Percentiles rank a stretch among this genome's conserved stretches.
Conservation (phyloP, 92 coral and sea anemone species). For the Pocillopora meandrina region DNA sequence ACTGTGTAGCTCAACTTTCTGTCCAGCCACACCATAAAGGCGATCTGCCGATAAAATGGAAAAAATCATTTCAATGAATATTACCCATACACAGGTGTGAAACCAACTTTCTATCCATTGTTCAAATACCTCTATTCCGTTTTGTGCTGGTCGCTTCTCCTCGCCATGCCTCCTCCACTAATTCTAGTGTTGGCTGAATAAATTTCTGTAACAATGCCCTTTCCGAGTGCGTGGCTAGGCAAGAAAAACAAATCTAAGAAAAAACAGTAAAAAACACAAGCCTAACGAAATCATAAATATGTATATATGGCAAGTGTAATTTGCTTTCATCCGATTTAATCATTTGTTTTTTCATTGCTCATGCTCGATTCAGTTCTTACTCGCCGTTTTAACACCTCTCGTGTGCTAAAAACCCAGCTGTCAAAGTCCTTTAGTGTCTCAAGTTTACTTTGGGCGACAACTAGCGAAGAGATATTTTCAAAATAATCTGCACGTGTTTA, state of each 20-base stretch:
- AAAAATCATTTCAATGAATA: not conserved
- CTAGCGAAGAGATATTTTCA: not conserved
- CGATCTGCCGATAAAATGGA: slow-evolving; percentile 55
- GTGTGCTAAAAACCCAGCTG: not conserved
- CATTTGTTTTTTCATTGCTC: too few species aligned
- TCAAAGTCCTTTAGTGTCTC: not conserved
- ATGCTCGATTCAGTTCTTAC: too few species aligned
- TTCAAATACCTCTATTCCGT: slow-evolving; percentile 67
- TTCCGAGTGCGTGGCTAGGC: slow-evolving; percentile 56
- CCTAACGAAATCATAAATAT: not conserved
- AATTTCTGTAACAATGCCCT: slow-evolving; percentile 63
- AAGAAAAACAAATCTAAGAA: not conserved
- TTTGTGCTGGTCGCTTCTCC: slow-evolving; percentile 74
- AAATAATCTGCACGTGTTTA: not conserved
- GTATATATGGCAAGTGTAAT: not conserved
- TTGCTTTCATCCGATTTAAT: too few species aligned
- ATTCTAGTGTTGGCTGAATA: slow-evolving; percentile 69
- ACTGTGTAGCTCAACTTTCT: slow-evolving; percentile 60
- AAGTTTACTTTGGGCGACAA: not conserved
- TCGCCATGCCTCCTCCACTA: slow-evolving; percentile 77
- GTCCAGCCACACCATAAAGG: slow-evolving; percentile 72
- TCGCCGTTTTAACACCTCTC: too few species aligned
- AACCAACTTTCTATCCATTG: too few species aligned
- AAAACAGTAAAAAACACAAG: not conserved
- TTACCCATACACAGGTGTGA: not conserved